Evolutionary conservation across 2,888 invertebrate genomes (phyloP).

Genomic region (Plusia festucae): DNA sequence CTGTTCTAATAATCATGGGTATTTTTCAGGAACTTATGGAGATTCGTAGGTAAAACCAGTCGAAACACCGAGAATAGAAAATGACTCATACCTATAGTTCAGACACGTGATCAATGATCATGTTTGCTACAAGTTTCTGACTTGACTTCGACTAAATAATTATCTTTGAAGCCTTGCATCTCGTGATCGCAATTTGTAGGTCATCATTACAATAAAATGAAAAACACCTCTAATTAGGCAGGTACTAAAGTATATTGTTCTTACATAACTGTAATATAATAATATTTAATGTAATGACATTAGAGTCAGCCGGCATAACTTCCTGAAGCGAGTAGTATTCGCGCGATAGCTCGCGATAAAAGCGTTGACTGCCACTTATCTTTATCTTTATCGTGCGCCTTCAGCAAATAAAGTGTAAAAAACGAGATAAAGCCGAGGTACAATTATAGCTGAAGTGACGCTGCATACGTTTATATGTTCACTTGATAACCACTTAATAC

Average conservation of each 20-base stretch:
- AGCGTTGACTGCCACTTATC: constrained; percentile 84
- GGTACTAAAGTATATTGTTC: no score
- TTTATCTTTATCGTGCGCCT: constrained; percentile 87
- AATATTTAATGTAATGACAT: constrained; percentile 50
- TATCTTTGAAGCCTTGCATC: constrained; percentile 1
- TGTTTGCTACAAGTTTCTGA: constrained; percentile 4
- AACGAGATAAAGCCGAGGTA: constrained; percentile 83
- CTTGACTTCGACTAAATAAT: not conserved
- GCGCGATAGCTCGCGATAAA: constrained; percentile 83
- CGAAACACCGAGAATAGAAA: constrained; percentile 14
- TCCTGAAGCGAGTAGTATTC: constrained; percentile 79
- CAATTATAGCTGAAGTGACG: constrained; percentile 74
- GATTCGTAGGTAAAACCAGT: not conserved
- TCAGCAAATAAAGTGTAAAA: constrained; percentile 88
- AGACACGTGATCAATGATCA: constrained; percentile 31
- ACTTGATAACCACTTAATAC: constrained; percentile 16
- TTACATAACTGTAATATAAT: constrained; percentile 19
- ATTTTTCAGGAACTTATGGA: not conserved
- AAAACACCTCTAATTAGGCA: no score
- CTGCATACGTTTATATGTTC: constrained; percentile 32
- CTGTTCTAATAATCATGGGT: no score
- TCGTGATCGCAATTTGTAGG: no score
- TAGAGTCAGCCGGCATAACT: constrained; percentile 63
- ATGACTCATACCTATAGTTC: constrained; percentile 31
- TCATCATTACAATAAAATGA: not conserved